These are phyloP conservation scores for Eilema depressum DNA, from an alignment of 2,888 invertebrate genomes.

Conservation along the genomic window DNA sequence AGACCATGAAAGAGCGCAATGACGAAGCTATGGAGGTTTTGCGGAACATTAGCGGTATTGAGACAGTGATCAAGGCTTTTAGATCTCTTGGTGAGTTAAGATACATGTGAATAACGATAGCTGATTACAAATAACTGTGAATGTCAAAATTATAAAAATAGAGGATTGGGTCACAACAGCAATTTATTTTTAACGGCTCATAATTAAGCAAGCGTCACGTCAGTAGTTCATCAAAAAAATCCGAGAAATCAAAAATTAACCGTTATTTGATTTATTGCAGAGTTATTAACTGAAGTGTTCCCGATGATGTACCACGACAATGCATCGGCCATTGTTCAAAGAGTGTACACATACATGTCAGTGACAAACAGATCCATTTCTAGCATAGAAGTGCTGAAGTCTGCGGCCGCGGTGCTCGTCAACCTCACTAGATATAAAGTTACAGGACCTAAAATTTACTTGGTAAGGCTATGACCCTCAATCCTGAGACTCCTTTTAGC, in stretches of 20 bases:
- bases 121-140: not conserved
- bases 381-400: conserved; percentile 86
- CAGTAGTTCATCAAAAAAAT: not conserved
- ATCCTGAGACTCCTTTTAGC: too few species aligned
- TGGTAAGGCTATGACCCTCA: conserved; percentile 66
- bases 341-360: conserved; percentile 77
- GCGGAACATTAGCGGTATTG: conserved; percentile 69
- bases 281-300: conserved; percentile 77
- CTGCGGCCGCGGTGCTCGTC: conserved; percentile 87
- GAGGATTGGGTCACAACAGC: too few species aligned
- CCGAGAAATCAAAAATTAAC: not conserved
- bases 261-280: conserved; percentile 62
- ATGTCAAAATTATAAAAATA: not conserved
- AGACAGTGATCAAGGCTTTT: conserved; percentile 76
- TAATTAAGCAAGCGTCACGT: too few species aligned
- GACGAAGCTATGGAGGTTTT: conserved; percentile 79
- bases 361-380: conserved; percentile 87
- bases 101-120: not conserved
- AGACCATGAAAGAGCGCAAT: conserved; percentile 73
- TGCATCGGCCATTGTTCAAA: conserved; percentile 67
- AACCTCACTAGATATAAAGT: conserved; percentile 89
- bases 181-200: too few species aligned
- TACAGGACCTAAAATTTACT: conserved; percentile 88
- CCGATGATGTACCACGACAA: conserved; percentile 78
- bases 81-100: conserved; percentile 71